Percentiles rank a stretch among this genome's conserved stretches.
phyloP scores from a whole-genome alignment of 2,113 vertebrate species.

The Ageneiosus marmoratus region DNA sequence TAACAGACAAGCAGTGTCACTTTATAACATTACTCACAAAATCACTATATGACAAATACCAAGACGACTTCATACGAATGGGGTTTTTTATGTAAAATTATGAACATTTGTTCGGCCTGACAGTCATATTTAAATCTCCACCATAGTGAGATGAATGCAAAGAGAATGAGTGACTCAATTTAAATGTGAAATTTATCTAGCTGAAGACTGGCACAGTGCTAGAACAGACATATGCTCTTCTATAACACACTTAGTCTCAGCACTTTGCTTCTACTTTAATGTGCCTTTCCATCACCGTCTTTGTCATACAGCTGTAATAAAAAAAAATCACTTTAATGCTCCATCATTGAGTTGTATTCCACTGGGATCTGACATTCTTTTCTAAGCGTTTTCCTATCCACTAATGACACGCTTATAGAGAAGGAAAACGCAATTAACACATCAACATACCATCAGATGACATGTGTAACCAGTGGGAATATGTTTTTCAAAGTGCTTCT shows the following conservation, averaged over 20 bases:
- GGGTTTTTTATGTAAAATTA: neutral
- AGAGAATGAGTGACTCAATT: neutral
- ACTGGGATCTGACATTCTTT: neutral
- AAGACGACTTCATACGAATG: neutral
- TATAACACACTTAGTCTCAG: conserved; percentile 20
- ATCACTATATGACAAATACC: neutral
- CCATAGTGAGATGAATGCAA: neutral
- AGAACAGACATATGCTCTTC: conserved; percentile 22
- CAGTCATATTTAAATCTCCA: neutral
- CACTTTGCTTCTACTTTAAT: conserved; percentile 2
- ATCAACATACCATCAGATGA: neutral
- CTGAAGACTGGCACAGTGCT: conserved; percentile 12
- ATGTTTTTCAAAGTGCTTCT: neutral
- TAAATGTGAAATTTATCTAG: conserved; percentile 2
- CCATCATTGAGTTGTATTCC: neutral
- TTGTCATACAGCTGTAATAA: neutral
- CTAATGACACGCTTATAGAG: neutral
- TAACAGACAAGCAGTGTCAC: neutral
- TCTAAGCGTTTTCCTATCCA: neutral
- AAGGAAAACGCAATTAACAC: neutral
- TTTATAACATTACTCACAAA: conserved; percentile 13
- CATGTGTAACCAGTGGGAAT: neutral
- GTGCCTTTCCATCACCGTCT: neutral
- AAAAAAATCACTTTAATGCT: neutral
- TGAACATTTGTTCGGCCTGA: neutral